Evolutionary conservation across 2,888 invertebrate genomes (phyloP), one percentile per base, ranked within the genome.

Genomic region (Anthrax anthrax): DNA sequence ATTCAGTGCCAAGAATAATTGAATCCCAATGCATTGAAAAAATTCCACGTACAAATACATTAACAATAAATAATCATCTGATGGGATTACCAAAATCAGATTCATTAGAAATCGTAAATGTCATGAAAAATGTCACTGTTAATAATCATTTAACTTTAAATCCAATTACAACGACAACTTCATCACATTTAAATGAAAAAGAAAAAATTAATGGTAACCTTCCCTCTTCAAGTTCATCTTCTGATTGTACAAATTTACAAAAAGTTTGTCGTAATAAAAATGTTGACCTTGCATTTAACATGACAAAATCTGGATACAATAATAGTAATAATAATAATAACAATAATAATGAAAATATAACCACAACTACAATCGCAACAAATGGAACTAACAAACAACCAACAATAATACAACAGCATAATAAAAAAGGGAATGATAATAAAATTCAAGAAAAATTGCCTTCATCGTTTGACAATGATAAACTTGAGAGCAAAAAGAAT

Each of bases 1-100:
- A 47, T 41, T 45, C 55, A 16, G 54, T 52, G 38, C 59, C 58
- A 16, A 52, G 58, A 27, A 59, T 59, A 32, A 58, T 58, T 37
- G 57, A 58, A 51, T 58, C 58, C 18, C 55, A 56, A 50, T 58
- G 58, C 47, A 58, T 58, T 40, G 58, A 60, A 50, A 59, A 57
- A 48, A 48, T 49, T 23, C 37, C 41, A 41, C 32, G 42, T 23
- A 34, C 44, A 39, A 42, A 14, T 13, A 32, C 52, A 43, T 50
- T 60, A 67, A 73, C 69, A 65, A 70, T 63, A 54, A 69, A 57
- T 65, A 73, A 56, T 55, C 70, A 57, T 69, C 70, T 61, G 70
- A 60, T 58, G 63, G 67, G 55, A 69, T n/a, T n/a, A n/a, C 64
- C 54, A 67, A 46, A 37, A 55, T 60, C 52, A 62, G 61, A 39